A percentile compares a stretch with the other conserved stretches of the same genome.
Conservation (phyloP, 2,888 invertebrate genomes). For the Tenthredo notha region DNA sequence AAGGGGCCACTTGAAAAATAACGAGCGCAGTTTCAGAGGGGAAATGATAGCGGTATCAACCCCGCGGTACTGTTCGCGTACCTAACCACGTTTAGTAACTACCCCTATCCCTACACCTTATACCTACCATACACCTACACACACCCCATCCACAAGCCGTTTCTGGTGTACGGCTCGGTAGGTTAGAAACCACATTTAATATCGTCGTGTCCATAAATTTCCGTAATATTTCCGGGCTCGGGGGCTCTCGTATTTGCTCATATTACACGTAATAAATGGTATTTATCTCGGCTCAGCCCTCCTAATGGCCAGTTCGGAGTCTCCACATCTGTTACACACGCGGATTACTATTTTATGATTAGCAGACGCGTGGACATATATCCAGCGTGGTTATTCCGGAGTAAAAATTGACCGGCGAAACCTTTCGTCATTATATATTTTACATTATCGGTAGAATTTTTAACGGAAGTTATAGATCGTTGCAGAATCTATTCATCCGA, state of each 20-base stretch:
- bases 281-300: constrained; percentile 51
- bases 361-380: neutral
- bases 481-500: neutral
- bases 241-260: constrained; percentile 43
- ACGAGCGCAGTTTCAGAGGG: constrained; percentile 27
- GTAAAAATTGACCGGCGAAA: neutral
- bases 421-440: neutral
- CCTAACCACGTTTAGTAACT: constrained; percentile 42
- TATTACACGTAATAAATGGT: constrained; percentile 52
- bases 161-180: constrained; percentile 32
- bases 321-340: constrained; percentile 43
- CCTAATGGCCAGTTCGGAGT: constrained; percentile 46
- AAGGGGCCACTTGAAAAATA: constrained; percentile 37
- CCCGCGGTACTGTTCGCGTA: constrained; percentile 1
- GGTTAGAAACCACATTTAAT: constrained; percentile 51
- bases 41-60: constrained; percentile 41
- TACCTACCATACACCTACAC: neutral
- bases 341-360: constrained; percentile 43
- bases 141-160: neutral
- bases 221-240: constrained; percentile 44
- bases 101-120: neutral
- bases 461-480: no score
- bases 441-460: no score
- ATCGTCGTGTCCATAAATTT: constrained; percentile 49
- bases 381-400: neutral